Base-by-base conservation (phyloP, 1,140 invertebrate genomes). In the Dolichoris vasculosae region DNA sequence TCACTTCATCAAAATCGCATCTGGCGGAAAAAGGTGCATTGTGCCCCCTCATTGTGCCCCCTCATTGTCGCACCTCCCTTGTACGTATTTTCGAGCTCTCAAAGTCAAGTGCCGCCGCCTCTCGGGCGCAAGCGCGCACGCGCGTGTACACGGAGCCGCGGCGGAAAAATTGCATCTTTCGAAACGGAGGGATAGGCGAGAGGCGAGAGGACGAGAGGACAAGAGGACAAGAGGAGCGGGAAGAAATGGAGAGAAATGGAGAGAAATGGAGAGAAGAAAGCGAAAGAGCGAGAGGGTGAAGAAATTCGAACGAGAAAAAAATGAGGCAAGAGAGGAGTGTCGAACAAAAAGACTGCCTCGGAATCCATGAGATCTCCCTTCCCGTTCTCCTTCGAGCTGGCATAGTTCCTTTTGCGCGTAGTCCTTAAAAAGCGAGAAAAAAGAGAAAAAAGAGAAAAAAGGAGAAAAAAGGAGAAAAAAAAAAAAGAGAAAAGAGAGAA, bases 1-100 rank as follows among this genome's bases (percentile, higher is more conserved):
- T 89, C 88, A 88, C 86, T 89, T 88, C 88, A 90, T 90, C 90
- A 90, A 91, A 89, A 90, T 90, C 88, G 85, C 87, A 91, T 91
- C 88, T 88, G 86, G 86, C 82, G 82, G 86, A 85, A 84, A 86
- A 85, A 89, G 83, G 75, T 71, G 85, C 87, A 88, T 90, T 89
- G 87, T 90, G 79, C 81, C 71, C 40, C 35, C 87, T 80, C 81
- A 90, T n/a, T 69, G n/a, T n/a, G n/a, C 63, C 23, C 26, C n/a
- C 48, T 48, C 79, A 69, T 69, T 81, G 63, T 81, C 79, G 40
- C 30, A 73, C 71, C 51, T 76, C 55, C 55, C 32, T 59, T 67
- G 51, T n/a, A 51, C 17, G 30, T 17, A 15, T 59, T 55, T 32
- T 59, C 43, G 23, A 51, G 83, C 59, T 67, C 88, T 89, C 84